phyloP scores from a whole-genome alignment of 2,888 invertebrate genomes.

The Cantharis lateralis region DNA sequence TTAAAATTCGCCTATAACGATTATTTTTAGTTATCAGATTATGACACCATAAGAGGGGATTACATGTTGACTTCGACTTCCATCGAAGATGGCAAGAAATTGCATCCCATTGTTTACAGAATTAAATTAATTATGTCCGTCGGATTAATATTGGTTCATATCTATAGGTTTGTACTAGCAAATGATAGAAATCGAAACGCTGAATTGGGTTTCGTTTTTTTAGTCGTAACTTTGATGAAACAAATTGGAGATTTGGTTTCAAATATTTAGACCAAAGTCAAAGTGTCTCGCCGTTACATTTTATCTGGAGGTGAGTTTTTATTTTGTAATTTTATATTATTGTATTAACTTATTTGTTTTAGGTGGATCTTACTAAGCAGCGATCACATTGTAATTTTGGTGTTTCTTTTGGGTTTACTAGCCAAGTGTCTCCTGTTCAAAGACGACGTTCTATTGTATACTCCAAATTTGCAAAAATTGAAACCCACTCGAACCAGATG shows the following conservation, averaged over 20 bases:
- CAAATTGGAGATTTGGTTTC: neutral
- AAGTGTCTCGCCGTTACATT: neutral
- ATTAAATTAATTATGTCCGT: conserved; percentile 96
- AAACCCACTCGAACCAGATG: neutral
- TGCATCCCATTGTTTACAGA: conserved; percentile 91
- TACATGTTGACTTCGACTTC: conserved; percentile 53
- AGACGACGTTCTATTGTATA: neutral
- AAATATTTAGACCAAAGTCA: neutral
- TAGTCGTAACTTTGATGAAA: neutral
- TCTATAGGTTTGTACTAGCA: conserved; percentile 63
- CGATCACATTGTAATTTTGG: conserved; percentile 88
- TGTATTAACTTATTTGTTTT: no score
- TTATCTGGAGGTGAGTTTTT: neutral
- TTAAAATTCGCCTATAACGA: neutral
- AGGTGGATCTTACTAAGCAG: conserved; percentile 86
- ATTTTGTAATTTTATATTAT: no score
- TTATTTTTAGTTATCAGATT: neutral
- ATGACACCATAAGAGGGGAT: neutral
- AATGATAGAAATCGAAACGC: neutral
- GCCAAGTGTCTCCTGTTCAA: conserved; percentile 57
- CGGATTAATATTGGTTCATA: conserved; percentile 87
- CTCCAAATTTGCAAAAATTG: neutral
- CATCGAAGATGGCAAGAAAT: conserved; percentile 81
- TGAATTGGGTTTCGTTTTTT: neutral
- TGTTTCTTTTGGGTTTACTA: conserved; percentile 79